Conservation (phyloP, 2,888 invertebrate genomes). For the Rhorus exstirpatorius region DNA sequence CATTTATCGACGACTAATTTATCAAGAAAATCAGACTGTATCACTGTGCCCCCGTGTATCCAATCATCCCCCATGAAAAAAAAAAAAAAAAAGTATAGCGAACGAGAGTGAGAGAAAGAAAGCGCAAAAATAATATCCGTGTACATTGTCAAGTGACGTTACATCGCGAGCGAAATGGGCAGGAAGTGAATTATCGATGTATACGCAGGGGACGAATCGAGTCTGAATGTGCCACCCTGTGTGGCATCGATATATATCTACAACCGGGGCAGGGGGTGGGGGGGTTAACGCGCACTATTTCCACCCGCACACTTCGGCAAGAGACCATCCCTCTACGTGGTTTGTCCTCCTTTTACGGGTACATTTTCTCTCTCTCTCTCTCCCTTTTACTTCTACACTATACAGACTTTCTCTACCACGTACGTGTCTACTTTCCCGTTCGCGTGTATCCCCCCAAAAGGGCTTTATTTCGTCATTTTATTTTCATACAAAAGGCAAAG, state of each 20-base stretch:
- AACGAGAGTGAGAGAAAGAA: background rate
- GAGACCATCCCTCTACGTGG: conserved; percentile 43
- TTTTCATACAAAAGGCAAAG: conserved; percentile 69
- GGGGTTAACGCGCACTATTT: conserved; percentile 48
- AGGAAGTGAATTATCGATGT: conserved; percentile 83
- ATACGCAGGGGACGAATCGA: conserved; percentile 76
- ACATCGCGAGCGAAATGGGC: conserved; percentile 82
- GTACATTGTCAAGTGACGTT: conserved; percentile 80
- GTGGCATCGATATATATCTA: conserved; percentile 27
- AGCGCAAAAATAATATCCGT: conserved; percentile 70
- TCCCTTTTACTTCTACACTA: background rate
- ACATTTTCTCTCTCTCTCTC: background rate
- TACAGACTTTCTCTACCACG: background rate
- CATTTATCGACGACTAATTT: background rate
- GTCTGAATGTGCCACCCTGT: conserved; percentile 58
- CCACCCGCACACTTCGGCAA: conserved; percentile 35
- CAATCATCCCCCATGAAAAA: background rate
- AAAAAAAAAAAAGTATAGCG: background rate
- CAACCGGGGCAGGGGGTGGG: background rate
- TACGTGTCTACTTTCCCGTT: conserved; percentile 21
- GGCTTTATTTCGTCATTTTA: conserved; percentile 67
- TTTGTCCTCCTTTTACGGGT: conserved; percentile 58
- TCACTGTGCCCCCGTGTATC: background rate
- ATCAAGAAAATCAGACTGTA: conserved; percentile 2
- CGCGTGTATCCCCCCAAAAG: conserved; percentile 9